phyloP scores from a whole-genome alignment of 1,140 invertebrate genomes.

The Gonatopus flavifemur region DNA sequence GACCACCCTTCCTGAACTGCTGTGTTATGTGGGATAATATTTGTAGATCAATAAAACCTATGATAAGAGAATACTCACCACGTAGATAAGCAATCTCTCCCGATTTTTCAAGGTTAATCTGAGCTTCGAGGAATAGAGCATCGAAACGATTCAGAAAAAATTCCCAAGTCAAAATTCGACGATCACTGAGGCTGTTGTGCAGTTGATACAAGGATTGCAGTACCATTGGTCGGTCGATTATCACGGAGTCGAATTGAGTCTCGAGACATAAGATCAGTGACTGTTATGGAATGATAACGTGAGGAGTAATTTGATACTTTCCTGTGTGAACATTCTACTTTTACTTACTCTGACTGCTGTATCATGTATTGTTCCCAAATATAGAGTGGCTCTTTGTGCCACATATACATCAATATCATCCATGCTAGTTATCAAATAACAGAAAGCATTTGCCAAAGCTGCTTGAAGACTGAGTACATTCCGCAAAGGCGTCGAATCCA shows the following conservation, averaged over 20 bases:
- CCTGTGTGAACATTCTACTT: neutral
- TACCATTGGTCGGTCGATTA: slow-evolving; percentile 95
- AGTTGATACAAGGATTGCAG: slow-evolving; percentile 95
- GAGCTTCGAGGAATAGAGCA: slow-evolving; percentile 91
- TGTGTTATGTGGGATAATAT: too few species aligned
- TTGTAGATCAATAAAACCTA: too few species aligned
- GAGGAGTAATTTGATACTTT: neutral
- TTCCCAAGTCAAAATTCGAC: slow-evolving; percentile 92
- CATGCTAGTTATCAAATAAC: slow-evolving; percentile 92
- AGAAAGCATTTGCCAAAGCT: slow-evolving; percentile 95
- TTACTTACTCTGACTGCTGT: slow-evolving; percentile 70
- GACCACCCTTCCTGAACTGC: too few species aligned
- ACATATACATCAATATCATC: slow-evolving; percentile 95
- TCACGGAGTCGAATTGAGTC: slow-evolving; percentile 91
- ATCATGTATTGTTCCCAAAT: slow-evolving; percentile 92
- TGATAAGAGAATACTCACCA: slow-evolving; percentile 63
- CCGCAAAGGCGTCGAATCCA: slow-evolving; percentile 85
- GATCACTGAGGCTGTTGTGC: slow-evolving; percentile 88
- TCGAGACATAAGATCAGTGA: slow-evolving; percentile 84
- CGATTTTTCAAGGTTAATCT: slow-evolving; percentile 83
- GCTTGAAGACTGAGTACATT: slow-evolving; percentile 85
- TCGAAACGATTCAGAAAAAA: slow-evolving; percentile 98
- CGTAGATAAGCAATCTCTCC: slow-evolving; percentile 80
- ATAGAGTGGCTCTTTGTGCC: slow-evolving; percentile 89
- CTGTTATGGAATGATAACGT: slow-evolving; percentile 58